These are phyloP conservation scores for Helicoverpa zea DNA, from an alignment of 1,140 invertebrate genomes.

Conservation along the genomic window DNA sequence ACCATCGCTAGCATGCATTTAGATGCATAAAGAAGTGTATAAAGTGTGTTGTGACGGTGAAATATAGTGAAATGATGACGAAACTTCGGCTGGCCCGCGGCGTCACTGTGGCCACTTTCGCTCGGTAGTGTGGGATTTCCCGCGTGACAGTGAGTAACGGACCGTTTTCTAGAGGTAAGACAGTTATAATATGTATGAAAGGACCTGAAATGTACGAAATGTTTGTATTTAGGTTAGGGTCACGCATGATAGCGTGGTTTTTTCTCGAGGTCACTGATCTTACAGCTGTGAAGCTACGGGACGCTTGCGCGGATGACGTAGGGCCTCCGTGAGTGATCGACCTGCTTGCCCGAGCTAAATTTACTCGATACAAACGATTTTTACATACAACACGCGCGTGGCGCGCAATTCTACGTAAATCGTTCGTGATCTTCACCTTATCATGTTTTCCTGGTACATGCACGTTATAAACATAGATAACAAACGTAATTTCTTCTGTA, in stretches of 20 bases:
- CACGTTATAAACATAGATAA: constrained; percentile 45
- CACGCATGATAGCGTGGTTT: constrained; percentile 72
- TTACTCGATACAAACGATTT: constrained; percentile 61
- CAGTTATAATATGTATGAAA: constrained; percentile 42
- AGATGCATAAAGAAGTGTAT: constrained; percentile 56
- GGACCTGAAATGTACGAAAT: constrained; percentile 49
- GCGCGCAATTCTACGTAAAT: constrained; percentile 48
- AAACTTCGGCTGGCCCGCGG: constrained; percentile 70
- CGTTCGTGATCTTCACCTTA: constrained; percentile 53
- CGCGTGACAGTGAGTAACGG: constrained; percentile 62
- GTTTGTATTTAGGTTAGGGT: constrained; percentile 78
- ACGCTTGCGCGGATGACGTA: constrained; percentile 78
- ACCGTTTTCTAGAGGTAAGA: constrained; percentile 67
- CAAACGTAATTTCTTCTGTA: constrained; percentile 13
- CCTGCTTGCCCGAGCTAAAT: constrained; percentile 75
- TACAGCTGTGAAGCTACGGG: constrained; percentile 72
- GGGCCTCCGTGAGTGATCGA: constrained; percentile 67
- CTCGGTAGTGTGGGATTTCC: constrained; percentile 77
- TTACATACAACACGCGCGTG: constrained; percentile 50
- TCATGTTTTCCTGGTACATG: constrained; percentile 53
- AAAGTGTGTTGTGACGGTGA: constrained; percentile 65
- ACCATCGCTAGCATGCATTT: constrained; percentile 56
- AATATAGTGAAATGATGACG: constrained; percentile 69
- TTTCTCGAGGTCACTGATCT: constrained; percentile 81
- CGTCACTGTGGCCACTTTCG: constrained; percentile 79